These are phyloP conservation scores for Petaurus breviceps DNA, from an alignment of 2,113 vertebrate genomes.

Conservation along the genomic window DNA sequence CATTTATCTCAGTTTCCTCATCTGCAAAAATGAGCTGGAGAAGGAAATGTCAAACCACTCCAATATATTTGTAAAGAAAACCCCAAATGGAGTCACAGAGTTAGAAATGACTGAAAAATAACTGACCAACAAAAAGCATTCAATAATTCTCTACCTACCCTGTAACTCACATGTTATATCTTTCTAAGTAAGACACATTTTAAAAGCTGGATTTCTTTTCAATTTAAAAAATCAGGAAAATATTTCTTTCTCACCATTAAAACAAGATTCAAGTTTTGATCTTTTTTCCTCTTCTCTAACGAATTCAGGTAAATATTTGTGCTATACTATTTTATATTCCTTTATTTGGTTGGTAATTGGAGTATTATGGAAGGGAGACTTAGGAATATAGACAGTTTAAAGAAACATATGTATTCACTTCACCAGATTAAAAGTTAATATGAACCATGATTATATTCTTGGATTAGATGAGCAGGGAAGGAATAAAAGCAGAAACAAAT, in stretches of 20 bases:
- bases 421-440: conserved; percentile 47
- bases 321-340: neutral
- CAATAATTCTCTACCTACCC: neutral
- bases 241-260: neutral
- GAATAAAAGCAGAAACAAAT: neutral
- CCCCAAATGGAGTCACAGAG: neutral
- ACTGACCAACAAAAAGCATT: neutral
- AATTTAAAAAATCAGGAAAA: conserved; percentile 20
- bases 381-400: conserved; percentile 5
- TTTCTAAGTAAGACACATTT: conserved; percentile 2
- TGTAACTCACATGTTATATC: neutral
- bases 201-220: neutral
- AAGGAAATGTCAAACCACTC: neutral
- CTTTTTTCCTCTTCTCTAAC: conserved; percentile 16
- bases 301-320: neutral
- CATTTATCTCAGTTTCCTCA: neutral
- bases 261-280: neutral
- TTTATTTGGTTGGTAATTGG: neutral
- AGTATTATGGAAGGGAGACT: neutral
- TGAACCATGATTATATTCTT: conserved; percentile 17
- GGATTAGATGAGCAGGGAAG: neutral
- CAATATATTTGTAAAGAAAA: neutral
- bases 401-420: neutral
- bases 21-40: neutral
- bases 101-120: neutral